Conservation (phyloP, 2,113 vertebrate species). For the Boulengeromyrus knoepffleri region DNA sequence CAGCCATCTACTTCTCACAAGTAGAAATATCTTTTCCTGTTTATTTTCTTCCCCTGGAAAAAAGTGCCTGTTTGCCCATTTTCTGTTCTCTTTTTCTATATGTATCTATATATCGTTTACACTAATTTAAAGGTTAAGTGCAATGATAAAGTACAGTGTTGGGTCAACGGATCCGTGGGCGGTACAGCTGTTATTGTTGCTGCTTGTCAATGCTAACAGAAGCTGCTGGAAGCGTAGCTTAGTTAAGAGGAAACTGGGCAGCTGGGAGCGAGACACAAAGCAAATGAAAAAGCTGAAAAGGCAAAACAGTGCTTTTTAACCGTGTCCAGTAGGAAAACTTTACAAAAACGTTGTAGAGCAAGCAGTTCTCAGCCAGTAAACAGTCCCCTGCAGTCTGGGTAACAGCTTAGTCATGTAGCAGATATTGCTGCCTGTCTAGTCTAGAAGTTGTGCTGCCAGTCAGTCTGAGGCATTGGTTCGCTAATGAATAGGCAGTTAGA, state of each 20-base stretch:
- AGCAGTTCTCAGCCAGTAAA: conserved; percentile 5
- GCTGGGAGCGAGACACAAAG: background rate
- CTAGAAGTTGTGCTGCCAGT: background rate
- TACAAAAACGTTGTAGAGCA: background rate
- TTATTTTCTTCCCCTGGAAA: background rate
- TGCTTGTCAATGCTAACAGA: background rate
- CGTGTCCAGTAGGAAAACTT: background rate
- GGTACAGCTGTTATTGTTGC: background rate
- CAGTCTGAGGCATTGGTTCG: background rate
- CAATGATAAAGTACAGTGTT: background rate
- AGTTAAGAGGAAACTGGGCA: background rate
- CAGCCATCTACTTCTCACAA: background rate
- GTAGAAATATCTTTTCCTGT: background rate
- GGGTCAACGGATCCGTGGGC: background rate
- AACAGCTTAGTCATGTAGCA: background rate
- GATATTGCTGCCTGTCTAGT: background rate
- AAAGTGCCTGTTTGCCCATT: background rate
- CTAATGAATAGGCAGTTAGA: background rate
- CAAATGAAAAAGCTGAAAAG: background rate
- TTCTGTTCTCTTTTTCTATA: background rate
- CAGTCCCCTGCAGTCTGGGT: background rate
- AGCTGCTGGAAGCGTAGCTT: background rate
- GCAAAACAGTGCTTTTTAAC: background rate
- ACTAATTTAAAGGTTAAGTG: background rate
- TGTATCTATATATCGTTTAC: background rate